A percentile compares a stretch with the other conserved stretches of the same genome.
phyloP scores from a whole-genome alignment of 2,888 invertebrate species.

The Pardosa pseudoannulata region DNA sequence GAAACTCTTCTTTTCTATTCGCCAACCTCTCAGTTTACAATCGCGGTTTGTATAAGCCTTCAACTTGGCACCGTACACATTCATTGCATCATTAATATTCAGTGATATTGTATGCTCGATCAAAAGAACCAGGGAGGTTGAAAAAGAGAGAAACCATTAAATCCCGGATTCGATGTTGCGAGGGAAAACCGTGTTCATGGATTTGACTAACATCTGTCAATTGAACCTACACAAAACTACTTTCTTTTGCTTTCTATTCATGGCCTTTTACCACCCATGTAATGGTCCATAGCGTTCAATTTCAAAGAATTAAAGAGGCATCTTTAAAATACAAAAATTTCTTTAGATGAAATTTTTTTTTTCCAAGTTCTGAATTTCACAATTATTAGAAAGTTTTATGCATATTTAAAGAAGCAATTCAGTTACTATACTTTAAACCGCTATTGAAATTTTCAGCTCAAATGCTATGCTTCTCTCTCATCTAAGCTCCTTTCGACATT shows the following conservation, averaged over 20 bases:
- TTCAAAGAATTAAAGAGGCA: no score
- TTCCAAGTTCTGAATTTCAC: no score
- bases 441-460: no score
- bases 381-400: no score
- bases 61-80: neutral
- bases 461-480: no score
- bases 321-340: neutral
- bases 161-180: constrained; percentile 20
- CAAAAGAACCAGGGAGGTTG: constrained; percentile 19
- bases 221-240: constrained; percentile 7
- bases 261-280: neutral
- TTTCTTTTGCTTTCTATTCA: constrained; percentile 19
- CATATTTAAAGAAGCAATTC: no score
- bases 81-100: constrained; percentile 49
- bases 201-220: constrained; percentile 47
- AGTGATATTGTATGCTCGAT: constrained; percentile 12
- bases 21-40: neutral
- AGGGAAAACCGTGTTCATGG: constrained; percentile 26
- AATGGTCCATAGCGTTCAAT: neutral
- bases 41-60: neutral
- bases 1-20: neutral
- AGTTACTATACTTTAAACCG: no score
- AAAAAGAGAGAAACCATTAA: constrained; percentile 29
- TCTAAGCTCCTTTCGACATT: no score
- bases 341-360: no score